Percentiles rank a stretch among this genome's conserved stretches.
These are phyloP conservation scores for Acropternis orthonyx DNA, from an alignment of 2,797 vertebrate species.

Conservation along the genomic window DNA sequence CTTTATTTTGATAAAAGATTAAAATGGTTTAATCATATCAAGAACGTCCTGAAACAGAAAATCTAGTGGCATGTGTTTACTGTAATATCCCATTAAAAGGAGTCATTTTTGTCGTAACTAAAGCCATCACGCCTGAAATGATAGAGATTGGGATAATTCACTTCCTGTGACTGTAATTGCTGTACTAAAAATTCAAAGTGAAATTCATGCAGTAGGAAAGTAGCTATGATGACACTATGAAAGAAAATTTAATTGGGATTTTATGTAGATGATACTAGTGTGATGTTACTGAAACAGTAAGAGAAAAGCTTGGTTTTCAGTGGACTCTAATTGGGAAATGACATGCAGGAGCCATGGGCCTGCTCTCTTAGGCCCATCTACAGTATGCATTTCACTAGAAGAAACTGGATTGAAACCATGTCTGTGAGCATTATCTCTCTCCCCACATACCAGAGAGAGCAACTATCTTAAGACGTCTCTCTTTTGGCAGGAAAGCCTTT, in stretches of 20 bases:
- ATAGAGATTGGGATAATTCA: slow-evolving; percentile 48
- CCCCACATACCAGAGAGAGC: too few species aligned
- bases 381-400: neutral
- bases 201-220: slow-evolving; percentile 3
- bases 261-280: neutral
- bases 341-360: neutral
- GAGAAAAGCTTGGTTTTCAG: neutral
- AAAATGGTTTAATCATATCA: slow-evolving; percentile 18
- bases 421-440: too few species aligned
- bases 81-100: slow-evolving; percentile 20
- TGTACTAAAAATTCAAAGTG: slow-evolving; percentile 41
- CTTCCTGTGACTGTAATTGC: slow-evolving; percentile 36
- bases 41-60: slow-evolving; percentile 15
- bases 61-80: slow-evolving; percentile 6
- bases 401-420: slow-evolving; percentile 1
- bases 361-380: neutral
- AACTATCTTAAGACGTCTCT: too few species aligned
- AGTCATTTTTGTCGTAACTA: neutral
- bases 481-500: too few species aligned
- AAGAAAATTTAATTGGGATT: neutral
- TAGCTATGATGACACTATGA: neutral
- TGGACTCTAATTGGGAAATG: neutral
- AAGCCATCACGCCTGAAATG: slow-evolving; percentile 20
- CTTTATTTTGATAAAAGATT: slow-evolving; percentile 30
- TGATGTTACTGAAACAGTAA: neutral